Percentiles rank a stretch among this genome's conserved stretches.
These are phyloP conservation scores for Aphelenchoides fujianensis DNA, from an alignment of 1,140 invertebrate species.

Conservation along the genomic window DNA sequence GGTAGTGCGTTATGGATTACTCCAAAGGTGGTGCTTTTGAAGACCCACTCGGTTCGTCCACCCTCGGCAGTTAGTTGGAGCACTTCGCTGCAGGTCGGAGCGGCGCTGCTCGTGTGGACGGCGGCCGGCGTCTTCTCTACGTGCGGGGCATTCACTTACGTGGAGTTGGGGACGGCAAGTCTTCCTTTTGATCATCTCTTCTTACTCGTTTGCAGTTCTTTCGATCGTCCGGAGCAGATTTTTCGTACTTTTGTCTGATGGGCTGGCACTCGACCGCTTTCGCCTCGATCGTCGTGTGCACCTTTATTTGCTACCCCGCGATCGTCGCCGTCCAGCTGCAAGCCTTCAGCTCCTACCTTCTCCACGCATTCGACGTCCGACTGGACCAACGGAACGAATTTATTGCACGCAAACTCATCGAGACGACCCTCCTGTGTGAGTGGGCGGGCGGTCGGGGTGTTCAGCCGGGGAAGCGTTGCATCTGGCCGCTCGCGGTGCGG, in stretches of 20 bases:
- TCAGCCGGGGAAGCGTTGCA: conserved; percentile 8
- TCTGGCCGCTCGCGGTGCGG: neutral
- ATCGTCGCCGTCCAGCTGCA: conserved; percentile 17
- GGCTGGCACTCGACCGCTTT: neutral
- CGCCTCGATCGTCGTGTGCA: neutral
- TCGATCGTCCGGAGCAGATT: neutral
- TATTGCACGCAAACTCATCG: conserved; percentile 13
- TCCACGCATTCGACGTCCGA: neutral
- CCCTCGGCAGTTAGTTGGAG: neutral
- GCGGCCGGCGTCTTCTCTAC: neutral
- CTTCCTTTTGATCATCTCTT: too few species aligned
- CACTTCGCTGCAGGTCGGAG: neutral
- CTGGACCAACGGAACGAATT: neutral
- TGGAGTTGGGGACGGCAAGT: neutral
- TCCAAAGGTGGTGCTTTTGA: neutral
- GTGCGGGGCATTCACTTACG: conserved; percentile 4
- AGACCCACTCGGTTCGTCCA: neutral
- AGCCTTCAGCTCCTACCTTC: conserved; percentile 15
- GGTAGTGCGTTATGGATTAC: neutral
- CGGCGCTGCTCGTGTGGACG: neutral
- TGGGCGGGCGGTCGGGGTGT: neutral
- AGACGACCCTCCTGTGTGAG: conserved; percentile 8
- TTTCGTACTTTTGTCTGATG: neutral
- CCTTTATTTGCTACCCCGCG: neutral
- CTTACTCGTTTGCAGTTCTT: neutral